Conservation (phyloP, 92 coral and sea anemone species). For the Anthopleura xanthogrammica region DNA sequence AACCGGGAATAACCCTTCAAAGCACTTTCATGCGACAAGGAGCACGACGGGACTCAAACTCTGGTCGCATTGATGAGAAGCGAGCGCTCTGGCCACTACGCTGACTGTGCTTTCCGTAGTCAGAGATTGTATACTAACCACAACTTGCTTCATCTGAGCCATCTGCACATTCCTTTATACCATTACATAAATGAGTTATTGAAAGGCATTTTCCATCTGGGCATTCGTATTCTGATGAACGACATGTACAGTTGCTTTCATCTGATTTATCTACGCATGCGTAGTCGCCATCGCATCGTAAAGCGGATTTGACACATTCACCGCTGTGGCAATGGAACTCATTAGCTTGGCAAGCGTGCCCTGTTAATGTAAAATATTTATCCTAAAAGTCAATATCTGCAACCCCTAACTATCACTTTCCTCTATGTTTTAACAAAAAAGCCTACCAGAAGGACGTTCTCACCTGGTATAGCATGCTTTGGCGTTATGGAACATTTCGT, state of each 20-base stretch:
- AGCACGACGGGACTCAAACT: no score
- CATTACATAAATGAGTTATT: slow-evolving; percentile 53
- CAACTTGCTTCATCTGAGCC: slow-evolving; percentile 73
- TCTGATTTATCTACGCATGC: slow-evolving; percentile 70
- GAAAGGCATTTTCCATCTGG: slow-evolving; percentile 52
- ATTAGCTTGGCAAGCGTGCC: slow-evolving; percentile 39
- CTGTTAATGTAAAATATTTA: slow-evolving; percentile 10
- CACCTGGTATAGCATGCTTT: slow-evolving; percentile 11
- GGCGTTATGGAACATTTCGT: neutral
- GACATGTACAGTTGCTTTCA: slow-evolving; percentile 64
- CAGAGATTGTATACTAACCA: slow-evolving; percentile 35
- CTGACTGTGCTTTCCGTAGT: no score
- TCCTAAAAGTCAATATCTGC: no score
- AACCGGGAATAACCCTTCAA: no score
- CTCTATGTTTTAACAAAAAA: no score
- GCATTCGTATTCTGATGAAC: slow-evolving; percentile 53
- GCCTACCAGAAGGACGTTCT: no score
- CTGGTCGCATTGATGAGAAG: no score
- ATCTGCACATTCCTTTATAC: slow-evolving; percentile 50
- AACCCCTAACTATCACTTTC: no score
- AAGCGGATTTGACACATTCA: slow-evolving; percentile 44
- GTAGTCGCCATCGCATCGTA: slow-evolving; percentile 69
- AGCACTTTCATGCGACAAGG: no score
- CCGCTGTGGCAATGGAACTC: slow-evolving; percentile 69
- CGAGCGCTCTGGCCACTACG: no score